These are phyloP conservation scores for Gallinago undulata DNA, from an alignment of 2,113 vertebrate species.

Conservation along the genomic window DNA sequence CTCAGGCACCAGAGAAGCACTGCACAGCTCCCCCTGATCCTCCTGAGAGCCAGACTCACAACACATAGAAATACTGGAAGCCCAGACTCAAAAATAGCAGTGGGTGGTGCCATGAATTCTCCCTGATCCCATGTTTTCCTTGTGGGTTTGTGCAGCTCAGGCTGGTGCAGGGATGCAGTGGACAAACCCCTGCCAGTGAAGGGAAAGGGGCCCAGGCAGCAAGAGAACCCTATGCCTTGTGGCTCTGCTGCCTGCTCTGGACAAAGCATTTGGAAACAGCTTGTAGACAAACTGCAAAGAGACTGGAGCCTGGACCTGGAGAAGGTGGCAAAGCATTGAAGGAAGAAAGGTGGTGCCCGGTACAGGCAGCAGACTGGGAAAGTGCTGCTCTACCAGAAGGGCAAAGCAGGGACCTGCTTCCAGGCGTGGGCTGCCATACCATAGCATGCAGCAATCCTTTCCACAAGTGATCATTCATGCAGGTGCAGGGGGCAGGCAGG, in stretches of 20 bases:
- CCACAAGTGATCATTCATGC: background rate
- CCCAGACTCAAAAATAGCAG: background rate
- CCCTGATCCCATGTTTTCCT: background rate
- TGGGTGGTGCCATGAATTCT: background rate
- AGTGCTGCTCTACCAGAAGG: background rate
- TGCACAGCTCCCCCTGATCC: background rate
- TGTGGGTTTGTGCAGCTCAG: accelerated
- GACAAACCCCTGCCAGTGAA: background rate
- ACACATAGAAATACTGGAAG: background rate
- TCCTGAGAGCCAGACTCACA: background rate
- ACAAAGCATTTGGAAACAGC: background rate
- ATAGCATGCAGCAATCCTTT: background rate
- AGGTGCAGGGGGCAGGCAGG: background rate
- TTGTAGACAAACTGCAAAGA: background rate
- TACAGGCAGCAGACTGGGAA: background rate
- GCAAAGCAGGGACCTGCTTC: background rate
- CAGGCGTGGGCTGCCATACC: background rate
- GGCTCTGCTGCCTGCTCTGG: accelerated
- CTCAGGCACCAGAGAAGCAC: background rate
- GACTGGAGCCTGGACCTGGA: background rate
- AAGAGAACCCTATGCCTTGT: background rate
- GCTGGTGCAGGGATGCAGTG: background rate
- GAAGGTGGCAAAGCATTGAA: background rate
- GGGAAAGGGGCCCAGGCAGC: background rate
- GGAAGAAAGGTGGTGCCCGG: background rate